Evolutionary conservation across 2,888 invertebrate species (phyloP).

Genomic region (Notocelia uddmanniana): DNA sequence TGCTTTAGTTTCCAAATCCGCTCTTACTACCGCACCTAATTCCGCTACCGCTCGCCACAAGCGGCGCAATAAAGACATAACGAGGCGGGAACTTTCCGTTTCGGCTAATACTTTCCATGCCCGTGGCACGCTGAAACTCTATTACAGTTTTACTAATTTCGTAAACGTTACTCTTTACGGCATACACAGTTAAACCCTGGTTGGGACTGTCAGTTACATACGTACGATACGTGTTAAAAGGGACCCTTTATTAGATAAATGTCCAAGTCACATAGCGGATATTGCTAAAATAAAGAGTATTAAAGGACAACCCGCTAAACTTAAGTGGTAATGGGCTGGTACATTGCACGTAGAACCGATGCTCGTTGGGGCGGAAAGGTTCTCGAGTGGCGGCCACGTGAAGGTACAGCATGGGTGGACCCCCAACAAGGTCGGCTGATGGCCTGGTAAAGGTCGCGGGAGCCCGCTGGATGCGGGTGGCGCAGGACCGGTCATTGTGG

Average conservation of each 20-base stretch:
- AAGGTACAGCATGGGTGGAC: no score
- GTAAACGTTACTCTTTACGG: slow-evolving; percentile 25
- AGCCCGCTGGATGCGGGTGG: no score
- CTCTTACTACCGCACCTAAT: slow-evolving; percentile 8
- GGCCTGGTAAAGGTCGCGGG: no score
- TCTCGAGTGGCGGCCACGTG: no score
- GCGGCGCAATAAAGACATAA: slow-evolving; percentile 28
- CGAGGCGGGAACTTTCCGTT: slow-evolving; percentile 33
- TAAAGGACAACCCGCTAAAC: no score
- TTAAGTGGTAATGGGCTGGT: no score
- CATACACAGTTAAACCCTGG: slow-evolving; percentile 7
- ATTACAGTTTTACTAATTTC: slow-evolving; percentile 41
- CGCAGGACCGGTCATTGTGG: no score
- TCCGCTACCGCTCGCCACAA: slow-evolving; percentile 12
- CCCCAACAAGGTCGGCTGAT: no score
- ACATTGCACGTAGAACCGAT: no score
- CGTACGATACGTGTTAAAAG: background rate
- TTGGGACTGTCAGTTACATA: background rate
- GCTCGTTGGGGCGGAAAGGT: no score
- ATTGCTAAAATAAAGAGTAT: background rate
- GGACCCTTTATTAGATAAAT: background rate
- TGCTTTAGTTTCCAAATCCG: background rate
- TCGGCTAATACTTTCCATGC: slow-evolving; percentile 32
- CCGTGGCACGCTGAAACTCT: slow-evolving; percentile 4
- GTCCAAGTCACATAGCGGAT: background rate